Evolutionary conservation across 1,140 invertebrate species (phyloP).

Genomic region (Eurosta solidaginis): DNA sequence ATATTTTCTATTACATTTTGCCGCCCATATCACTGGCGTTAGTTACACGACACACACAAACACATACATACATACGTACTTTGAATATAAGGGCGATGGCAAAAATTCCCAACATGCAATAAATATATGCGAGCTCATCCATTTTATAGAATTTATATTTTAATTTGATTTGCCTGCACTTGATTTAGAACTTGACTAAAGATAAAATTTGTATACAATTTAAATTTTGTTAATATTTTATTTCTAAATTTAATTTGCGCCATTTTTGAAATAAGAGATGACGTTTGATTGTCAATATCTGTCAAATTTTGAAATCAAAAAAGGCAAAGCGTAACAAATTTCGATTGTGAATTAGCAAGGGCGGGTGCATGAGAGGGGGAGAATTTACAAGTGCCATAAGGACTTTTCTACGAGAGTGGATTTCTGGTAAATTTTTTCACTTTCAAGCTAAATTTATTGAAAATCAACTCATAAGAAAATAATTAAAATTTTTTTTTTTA

Average conservation of each 20-base stretch:
- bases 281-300: not conserved
- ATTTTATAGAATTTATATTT: not conserved
- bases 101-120: slow-evolving; percentile 10
- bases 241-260: not conserved
- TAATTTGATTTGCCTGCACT: not conserved
- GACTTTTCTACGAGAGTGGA: too few species aligned
- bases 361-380: too few species aligned
- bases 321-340: too few species aligned
- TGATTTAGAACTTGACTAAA: not conserved
- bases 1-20: not conserved
- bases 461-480: too few species aligned
- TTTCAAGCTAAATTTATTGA: too few species aligned
- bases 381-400: too few species aligned
- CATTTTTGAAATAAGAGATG: slow-evolving; percentile 1
- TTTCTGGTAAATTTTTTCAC: too few species aligned
- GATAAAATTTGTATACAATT: not conserved
- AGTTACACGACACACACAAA: not conserved
- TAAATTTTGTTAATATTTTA: not conserved
- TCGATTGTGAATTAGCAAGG: too few species aligned
- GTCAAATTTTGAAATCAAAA: too few species aligned
- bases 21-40: not conserved
- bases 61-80: not conserved
- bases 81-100: not conserved
- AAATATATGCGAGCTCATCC: slow-evolving; percentile 16
- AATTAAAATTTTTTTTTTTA: too few species aligned